A percentile compares a stretch with the other conserved stretches of the same genome.
These are phyloP conservation scores for Numenius phaeopus DNA, from an alignment of 2,797 vertebrate species.

Conservation along the genomic window DNA sequence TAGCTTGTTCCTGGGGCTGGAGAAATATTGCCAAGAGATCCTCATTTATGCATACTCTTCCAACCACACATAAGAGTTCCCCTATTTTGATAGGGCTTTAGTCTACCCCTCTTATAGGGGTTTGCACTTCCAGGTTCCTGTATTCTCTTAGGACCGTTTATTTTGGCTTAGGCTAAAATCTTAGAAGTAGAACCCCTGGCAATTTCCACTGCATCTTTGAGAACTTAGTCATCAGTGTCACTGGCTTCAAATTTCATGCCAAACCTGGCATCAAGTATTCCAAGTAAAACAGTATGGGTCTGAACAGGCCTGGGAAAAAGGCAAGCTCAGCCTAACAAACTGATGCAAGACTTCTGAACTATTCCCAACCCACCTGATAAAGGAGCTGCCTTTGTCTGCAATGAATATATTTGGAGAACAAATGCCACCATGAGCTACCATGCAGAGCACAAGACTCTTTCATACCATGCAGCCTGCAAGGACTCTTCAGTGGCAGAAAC, in stretches of 20 bases:
- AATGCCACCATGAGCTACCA: background rate
- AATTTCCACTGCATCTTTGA: background rate
- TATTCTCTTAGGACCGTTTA: background rate
- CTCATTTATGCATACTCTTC: background rate
- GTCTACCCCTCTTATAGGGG: background rate
- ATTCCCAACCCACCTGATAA: accelerated
- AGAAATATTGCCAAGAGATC: background rate
- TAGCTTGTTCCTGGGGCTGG: background rate
- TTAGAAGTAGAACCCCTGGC: background rate
- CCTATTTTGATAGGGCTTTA: background rate
- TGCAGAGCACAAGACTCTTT: background rate
- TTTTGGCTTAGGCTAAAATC: background rate
- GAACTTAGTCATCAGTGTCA: background rate
- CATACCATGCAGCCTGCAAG: background rate
- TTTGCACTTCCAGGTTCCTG: background rate
- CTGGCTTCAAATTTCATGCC: background rate
- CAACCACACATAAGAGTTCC: accelerated
- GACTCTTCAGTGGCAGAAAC: background rate
- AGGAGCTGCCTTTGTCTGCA: background rate
- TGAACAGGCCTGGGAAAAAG: background rate
- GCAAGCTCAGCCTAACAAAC: background rate
- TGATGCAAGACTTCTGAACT: background rate
- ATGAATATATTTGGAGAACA: background rate
- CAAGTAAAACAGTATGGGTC: background rate
- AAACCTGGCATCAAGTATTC: background rate